phyloP scores from a whole-genome alignment of 30 jellyfish, hydroid and myxozoan species.

The Chironex yamaguchii region DNA sequence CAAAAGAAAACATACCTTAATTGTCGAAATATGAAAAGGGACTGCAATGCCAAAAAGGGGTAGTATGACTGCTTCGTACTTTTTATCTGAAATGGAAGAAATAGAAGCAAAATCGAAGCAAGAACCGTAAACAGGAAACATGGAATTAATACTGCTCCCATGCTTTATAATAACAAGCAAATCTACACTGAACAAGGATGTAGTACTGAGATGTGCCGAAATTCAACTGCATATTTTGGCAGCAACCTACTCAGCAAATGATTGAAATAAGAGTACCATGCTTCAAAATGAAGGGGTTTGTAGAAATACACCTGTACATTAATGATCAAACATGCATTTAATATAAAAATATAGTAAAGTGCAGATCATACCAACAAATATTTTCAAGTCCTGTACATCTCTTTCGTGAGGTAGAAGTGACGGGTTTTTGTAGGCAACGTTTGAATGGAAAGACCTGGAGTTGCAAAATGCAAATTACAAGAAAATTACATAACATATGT shows the following conservation, averaged over 20 bases:
- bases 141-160: too few species aligned
- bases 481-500: neutral
- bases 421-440: conserved; percentile 87
- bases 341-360: neutral
- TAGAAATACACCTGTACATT: too few species aligned
- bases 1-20: conserved; percentile 77
- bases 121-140: neutral
- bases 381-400: conserved; percentile 90
- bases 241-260: too few species aligned
- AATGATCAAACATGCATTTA: too few species aligned
- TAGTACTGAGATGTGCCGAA: too few species aligned
- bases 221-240: too few species aligned
- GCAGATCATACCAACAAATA: conserved; percentile 97
- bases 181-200: too few species aligned
- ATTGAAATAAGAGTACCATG: too few species aligned
- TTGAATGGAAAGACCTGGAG: conserved; percentile 85
- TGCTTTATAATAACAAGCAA: too few species aligned
- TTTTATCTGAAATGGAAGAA: conserved; percentile 72
- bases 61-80: conserved; percentile 89
- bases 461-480: neutral
- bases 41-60: conserved; percentile 98
- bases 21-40: conserved; percentile 98
- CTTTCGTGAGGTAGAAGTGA: conserved; percentile 87
- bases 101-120: neutral
- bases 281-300: too few species aligned